These are phyloP conservation scores for Platysteira castanea DNA, from an alignment of 2,113 vertebrate genomes.

Conservation along the genomic window DNA sequence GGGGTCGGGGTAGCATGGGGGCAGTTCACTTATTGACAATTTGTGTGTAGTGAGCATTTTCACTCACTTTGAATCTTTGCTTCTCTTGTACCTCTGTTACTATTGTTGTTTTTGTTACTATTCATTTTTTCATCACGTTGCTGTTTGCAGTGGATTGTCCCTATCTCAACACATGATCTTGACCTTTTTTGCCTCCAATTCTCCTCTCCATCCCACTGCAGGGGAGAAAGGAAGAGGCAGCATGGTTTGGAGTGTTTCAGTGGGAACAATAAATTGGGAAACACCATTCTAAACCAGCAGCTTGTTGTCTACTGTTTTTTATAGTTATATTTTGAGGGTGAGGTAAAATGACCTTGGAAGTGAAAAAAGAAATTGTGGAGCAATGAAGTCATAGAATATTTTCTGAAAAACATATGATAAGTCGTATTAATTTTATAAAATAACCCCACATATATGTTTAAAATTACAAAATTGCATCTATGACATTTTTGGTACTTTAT, in stretches of 20 bases:
- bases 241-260: neutral
- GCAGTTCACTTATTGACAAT: fast-evolving
- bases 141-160: neutral
- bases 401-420: neutral
- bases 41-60: neutral
- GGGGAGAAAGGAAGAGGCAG: neutral
- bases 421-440: neutral
- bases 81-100: neutral
- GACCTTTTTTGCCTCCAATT: neutral
- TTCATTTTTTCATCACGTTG: neutral
- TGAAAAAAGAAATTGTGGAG: neutral
- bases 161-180: neutral
- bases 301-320: neutral
- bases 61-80: neutral
- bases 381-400: neutral
- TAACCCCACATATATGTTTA: neutral
- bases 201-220: neutral
- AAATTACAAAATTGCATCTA: neutral
- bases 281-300: neutral
- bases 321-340: neutral
- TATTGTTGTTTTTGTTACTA: neutral
- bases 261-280: neutral
- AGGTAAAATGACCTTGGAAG: neutral
- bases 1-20: fast-evolving
- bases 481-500: neutral